phyloP scores from a whole-genome alignment of 2,888 invertebrate genomes.

The Nectonema munidae region DNA sequence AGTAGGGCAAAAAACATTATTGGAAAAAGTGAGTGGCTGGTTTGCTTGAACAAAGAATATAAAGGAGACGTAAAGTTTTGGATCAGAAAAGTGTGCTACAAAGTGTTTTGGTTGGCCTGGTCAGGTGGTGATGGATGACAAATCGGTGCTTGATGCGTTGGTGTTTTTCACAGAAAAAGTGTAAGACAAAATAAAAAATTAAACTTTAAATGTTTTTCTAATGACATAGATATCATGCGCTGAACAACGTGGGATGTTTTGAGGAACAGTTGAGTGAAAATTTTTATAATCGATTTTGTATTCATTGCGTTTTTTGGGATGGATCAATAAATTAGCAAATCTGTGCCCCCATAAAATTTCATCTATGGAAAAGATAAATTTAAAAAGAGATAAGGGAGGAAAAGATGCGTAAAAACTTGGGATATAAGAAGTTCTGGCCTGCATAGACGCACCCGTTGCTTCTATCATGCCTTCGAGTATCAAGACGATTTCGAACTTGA shows the following conservation, averaged over 20 bases:
- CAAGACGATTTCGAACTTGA: slow-evolving; percentile 20
- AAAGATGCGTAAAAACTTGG: slow-evolving; percentile 25
- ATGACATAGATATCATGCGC: slow-evolving; percentile 39
- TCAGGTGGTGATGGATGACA: no score
- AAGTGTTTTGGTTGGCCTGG: no score
- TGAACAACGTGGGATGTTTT: slow-evolving; percentile 58
- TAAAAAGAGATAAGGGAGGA: neutral
- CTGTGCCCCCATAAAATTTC: slow-evolving; percentile 22
- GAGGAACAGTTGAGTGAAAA: slow-evolving; percentile 66
- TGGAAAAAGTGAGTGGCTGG: no score
- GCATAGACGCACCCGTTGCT: slow-evolving; percentile 20
- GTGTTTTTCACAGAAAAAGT: no score
- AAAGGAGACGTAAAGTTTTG: no score
- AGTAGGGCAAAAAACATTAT: no score
- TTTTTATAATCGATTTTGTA: slow-evolving; percentile 44
- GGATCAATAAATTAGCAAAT: slow-evolving; percentile 31
- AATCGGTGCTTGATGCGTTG: no score
- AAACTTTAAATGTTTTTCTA: no score
- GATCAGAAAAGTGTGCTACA: no score
- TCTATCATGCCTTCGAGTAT: slow-evolving; percentile 20
- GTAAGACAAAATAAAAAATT: no score
- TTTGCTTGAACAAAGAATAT: no score
- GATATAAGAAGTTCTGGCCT: slow-evolving; percentile 38
- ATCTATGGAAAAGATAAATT: neutral
- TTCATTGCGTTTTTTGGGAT: slow-evolving; percentile 30